Base-by-base conservation (phyloP, 2,888 invertebrate genomes). In the Lithosia quadra region DNA sequence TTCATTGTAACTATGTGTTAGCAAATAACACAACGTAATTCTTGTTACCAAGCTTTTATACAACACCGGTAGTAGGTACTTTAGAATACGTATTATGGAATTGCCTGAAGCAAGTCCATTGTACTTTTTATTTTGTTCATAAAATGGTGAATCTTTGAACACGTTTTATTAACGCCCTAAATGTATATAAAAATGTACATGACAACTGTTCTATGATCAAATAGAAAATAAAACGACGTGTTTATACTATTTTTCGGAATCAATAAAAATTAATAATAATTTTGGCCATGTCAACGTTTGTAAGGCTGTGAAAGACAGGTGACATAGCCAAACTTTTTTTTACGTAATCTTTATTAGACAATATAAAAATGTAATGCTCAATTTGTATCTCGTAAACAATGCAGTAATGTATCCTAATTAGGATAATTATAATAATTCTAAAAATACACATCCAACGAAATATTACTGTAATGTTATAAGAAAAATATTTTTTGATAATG, bases 401-500 rank as follows among this genome's bases (percentile, higher is more conserved):
- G 74, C 79, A 78, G 77, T 76, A 65, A 65, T 65, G 62, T 69
- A 65, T 49, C 72, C 49, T 13, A 70, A 49, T 63, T 65, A 68
- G 36, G 22, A 60, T 24, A 24, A 63, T 39, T 36, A 22, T 58
- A 3, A 33, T 60, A 21, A 28, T 24, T 28, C 39, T 62, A 33
- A 24, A 13, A 21, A 13, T 15, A 21, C 10, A 22, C 21, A 4
- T 60, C 72, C 76, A 76, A 68, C 78, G 77, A 80, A 80, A 78
- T 82, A 78, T 78, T 80, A 80, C 67, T 75, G 68, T 79, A 83
- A 81, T 83, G 71, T 63, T 80, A 71, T 84, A 82, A 77, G 84
- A 87, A 81, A 81, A 84, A 78, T 90, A 90, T 91, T 90, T 91
- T 90, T 89, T 86, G 84, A 88, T 88, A 86, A 82, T 78, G 81